Percentiles rank a stretch among this genome's conserved stretches.
phyloP scores from a whole-genome alignment of 2,113 vertebrate species.

The Vanacampus margaritifer region DNA sequence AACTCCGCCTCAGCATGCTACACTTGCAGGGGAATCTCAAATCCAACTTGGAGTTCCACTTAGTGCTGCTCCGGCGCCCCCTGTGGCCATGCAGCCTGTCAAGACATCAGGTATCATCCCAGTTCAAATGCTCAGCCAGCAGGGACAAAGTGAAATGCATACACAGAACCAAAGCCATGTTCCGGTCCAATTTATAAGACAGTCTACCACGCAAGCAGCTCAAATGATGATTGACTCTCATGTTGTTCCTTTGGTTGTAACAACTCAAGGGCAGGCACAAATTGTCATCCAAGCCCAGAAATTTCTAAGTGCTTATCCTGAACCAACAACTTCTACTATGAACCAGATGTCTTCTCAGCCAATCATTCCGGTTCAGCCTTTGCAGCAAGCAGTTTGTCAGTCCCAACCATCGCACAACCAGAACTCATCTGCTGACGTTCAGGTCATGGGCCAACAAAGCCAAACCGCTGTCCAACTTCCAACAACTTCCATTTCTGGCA shows the following conservation, averaged over 20 bases:
- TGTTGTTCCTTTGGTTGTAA: constrained; percentile 26
- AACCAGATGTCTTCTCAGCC: constrained; percentile 47
- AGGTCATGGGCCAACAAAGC: constrained; percentile 43
- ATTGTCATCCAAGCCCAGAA: constrained; percentile 45
- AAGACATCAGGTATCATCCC: constrained; percentile 25
- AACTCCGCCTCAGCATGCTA: constrained; percentile 43
- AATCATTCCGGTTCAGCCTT: constrained; percentile 49
- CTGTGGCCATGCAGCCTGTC: constrained; percentile 36
- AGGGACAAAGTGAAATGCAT: constrained; percentile 51
- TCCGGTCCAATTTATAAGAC: constrained; percentile 45
- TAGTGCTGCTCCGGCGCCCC: constrained; percentile 40
- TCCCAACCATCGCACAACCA: constrained; percentile 35
- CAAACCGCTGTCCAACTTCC: constrained; percentile 42
- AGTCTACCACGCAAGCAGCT: constrained; percentile 34
- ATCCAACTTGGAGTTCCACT: constrained; percentile 25
- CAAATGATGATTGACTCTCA: constrained; percentile 41
- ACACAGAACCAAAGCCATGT: constrained; percentile 46
- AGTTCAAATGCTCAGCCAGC: constrained; percentile 50
- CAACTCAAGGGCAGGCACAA: constrained; percentile 49
- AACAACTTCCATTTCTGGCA: constrained; percentile 34
- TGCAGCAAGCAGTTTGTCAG: constrained; percentile 41
- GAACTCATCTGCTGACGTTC: constrained; percentile 35
- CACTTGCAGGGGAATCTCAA: constrained; percentile 48
- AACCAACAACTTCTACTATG: constrained; percentile 34
- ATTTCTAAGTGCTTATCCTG: constrained; percentile 48